A percentile compares a stretch with the other conserved stretches of the same genome.
Conservation (phyloP, 2,888 invertebrate genomes). For the Micoletzkya japonica region DNA sequence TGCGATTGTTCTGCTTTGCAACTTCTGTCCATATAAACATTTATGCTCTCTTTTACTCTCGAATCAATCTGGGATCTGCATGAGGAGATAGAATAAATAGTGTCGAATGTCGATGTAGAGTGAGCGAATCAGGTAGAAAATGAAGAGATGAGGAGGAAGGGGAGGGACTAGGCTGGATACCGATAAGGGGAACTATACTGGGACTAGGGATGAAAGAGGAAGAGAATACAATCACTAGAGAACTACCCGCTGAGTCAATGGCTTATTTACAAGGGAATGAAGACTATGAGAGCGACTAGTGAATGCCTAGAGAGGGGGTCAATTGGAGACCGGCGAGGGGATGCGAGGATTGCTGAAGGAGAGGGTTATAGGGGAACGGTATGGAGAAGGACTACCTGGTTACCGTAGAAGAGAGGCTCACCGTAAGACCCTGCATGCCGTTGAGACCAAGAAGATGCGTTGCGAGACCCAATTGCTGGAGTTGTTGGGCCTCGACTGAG, state of each 20-base stretch:
- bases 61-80: slow-evolving; percentile 7
- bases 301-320: slow-evolving; percentile 16
- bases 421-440: slow-evolving; percentile 7
- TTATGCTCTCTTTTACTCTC: no score
- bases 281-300: neutral
- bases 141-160: neutral
- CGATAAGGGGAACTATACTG: neutral
- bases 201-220: neutral
- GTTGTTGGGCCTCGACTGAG: slow-evolving; percentile 9
- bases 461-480: slow-evolving; percentile 13
- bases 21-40: slow-evolving; percentile 13
- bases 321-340: slow-evolving; percentile 14
- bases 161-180: neutral
- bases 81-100: slow-evolving; percentile 10
- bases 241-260: neutral
- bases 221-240: neutral
- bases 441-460: slow-evolving; percentile 9
- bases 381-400: neutral
- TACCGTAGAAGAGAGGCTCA: neutral
- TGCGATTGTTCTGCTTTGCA: neutral
- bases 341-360: neutral
- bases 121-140: slow-evolving; percentile 13
- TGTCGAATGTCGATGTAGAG: no score
- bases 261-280: neutral
- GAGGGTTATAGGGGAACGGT: neutral